Evolutionary conservation across 2,888 invertebrate species (phyloP), one percentile per base, ranked within the genome.

Genomic region (Andricus quercusramuli): DNA sequence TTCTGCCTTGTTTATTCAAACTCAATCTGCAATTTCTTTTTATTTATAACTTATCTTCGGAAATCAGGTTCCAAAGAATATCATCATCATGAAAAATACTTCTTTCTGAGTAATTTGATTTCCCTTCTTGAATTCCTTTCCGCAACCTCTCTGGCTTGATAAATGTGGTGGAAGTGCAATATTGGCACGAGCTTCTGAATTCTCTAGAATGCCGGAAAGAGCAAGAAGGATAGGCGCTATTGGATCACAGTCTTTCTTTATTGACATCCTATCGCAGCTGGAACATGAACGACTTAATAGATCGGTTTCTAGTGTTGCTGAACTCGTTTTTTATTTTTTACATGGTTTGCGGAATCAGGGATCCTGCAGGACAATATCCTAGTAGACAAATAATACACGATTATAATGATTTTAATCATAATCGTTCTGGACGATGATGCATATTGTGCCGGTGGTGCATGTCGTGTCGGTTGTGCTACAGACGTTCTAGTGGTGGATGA

Each of bases 161-260:
- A 41, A 66, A 66, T 66, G 37, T 66, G 20, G 32, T 37, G 9
- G 32, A 32, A 32, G 37, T 9, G 13, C 17, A 32, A 20, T 66
- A 66, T 66, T 66, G 66, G 66, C 66, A 66, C 37, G n/a, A n/a
- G 37, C 3, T 32, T 32, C 15, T 37, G n/a, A 66, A 41, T 66
- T 66, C 66, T 32, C 11, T 37, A 32, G 66, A 66, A 32, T 11
- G 20, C 20, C 11, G 37, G 37, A 66, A 66, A 65, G 25, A 65
- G 20, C 65, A 32, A 37, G 37, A 32, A 66, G 11, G 66, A n/a
- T 20, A n/a, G n/a, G 11, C n/a, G 66, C 4, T n/a, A n/a, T 1
- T 4, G 37, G n/a, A 37, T 66, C n/a, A 66, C 37, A 66, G 37
- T 32, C 37, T 66, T 37, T 37, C n/a, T 41, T 66, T n/a, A 66